Evolutionary conservation across 2,888 invertebrate species (phyloP).

Genomic region (Ischnura elegans): DNA sequence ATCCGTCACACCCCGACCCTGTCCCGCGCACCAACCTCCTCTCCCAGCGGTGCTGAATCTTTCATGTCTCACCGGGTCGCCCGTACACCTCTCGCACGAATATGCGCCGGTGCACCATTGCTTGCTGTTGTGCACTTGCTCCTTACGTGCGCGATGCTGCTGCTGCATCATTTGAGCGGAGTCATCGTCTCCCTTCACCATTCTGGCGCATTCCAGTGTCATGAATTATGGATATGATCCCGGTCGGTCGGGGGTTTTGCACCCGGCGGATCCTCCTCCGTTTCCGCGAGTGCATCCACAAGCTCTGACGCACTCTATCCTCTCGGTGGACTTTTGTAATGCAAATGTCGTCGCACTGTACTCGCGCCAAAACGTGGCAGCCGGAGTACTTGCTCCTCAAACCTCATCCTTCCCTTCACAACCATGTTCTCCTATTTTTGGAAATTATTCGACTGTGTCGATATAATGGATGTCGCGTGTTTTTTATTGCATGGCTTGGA

Average conservation of each 20-base stretch:
- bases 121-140: too few species aligned
- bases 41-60: not conserved
- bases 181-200: not conserved
- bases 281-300: not conserved
- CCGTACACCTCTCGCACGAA: not conserved
- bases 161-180: not conserved
- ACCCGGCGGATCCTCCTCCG: not conserved
- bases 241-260: not conserved
- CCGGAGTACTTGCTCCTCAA: not conserved
- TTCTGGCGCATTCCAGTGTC: not conserved
- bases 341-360: not conserved
- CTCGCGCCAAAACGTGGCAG: not conserved
- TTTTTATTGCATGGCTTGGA: too few species aligned
- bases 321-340: not conserved
- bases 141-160: not conserved
- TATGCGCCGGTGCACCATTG: not conserved
- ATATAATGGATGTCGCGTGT: not conserved
- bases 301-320: not conserved
- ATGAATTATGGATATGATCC: slow-evolving; percentile 13
- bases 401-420: not conserved
- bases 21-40: not conserved
- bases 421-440: too few species aligned
- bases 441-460: not conserved
- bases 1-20: not conserved
- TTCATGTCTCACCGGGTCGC: not conserved